Percentiles rank a stretch among this genome's conserved stretches.
Evolutionary conservation across 1,140 invertebrate species (phyloP).

Genomic region (Lutraria rhynchaena): DNA sequence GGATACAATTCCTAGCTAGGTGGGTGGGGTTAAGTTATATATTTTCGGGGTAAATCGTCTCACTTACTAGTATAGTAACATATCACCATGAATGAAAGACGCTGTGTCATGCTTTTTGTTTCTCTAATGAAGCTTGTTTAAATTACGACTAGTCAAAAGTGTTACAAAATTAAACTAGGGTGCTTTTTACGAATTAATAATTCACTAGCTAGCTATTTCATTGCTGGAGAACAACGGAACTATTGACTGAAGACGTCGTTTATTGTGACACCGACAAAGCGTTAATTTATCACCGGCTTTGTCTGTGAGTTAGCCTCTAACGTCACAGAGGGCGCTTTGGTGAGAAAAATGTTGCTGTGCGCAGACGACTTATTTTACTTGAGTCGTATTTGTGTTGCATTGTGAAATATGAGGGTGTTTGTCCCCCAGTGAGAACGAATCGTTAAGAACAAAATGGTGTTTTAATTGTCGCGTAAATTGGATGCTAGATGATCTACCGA

Average conservation of each 20-base stretch:
- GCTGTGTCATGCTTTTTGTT: constrained; percentile 5
- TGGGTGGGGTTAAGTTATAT: too few relatives aligned
- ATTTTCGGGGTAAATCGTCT: too few relatives aligned
- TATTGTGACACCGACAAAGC: constrained; percentile 30
- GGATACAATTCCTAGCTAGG: too few relatives aligned
- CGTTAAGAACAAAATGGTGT: too few relatives aligned
- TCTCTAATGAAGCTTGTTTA: constrained; percentile 33
- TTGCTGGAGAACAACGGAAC: constrained; percentile 7
- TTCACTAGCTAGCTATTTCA: constrained; percentile 24
- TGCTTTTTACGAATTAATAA: constrained; percentile 32
- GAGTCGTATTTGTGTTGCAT: too few relatives aligned
- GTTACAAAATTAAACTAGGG: constrained; percentile 40
- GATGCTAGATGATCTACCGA: too few relatives aligned
- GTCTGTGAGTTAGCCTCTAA: constrained; percentile 11
- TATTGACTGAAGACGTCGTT: constrained; percentile 37
- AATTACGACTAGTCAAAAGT: constrained; percentile 19
- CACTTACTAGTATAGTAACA: too few relatives aligned
- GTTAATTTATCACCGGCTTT: constrained; percentile 34
- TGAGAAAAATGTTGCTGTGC: constrained; percentile 36
- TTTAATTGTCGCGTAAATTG: too few relatives aligned
- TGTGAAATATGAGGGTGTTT: too few relatives aligned
- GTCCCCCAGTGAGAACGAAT: too few relatives aligned
- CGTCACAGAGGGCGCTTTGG: background rate
- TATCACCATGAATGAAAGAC: too few relatives aligned
- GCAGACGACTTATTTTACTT: too few relatives aligned